Evolutionary conservation across 2,113 vertebrate genomes (phyloP), one percentile per base, ranked within the genome.

Genomic region (Lathamus discolor): DNA sequence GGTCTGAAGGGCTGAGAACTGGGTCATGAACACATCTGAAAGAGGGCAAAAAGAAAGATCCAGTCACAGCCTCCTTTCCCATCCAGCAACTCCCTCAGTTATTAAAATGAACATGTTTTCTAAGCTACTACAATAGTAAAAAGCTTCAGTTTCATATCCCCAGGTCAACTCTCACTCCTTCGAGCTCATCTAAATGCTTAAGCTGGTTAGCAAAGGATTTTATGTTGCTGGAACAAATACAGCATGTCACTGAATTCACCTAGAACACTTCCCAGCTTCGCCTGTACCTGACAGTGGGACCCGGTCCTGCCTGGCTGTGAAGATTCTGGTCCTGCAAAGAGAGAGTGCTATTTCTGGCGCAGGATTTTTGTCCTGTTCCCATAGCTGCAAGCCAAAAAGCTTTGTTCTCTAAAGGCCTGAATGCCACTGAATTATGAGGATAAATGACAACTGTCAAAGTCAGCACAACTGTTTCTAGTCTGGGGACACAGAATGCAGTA

Each of bases 11-110:
- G 99, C 99, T 18, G 99, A 99, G 97, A 99, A 99, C 98, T 99
- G 99, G 22, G 99, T 99, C 98, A 99, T 98, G 98, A 99, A 99
- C 96, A 99, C 99, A 20, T 99, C 99, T 99, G 98, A 12, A 98
- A 93, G 61, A 87, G 54, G 77, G 25, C 29, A 82, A 27, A 29
- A 18, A 52, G 4, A 68, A 35, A 7, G 49, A 39, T 13, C 49
- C 13, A 55, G 24, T 8, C 1, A 7, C 74, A 82, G 64, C 27
- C 33, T 10, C 66, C 49, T 22, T 28, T 69, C 41, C 4, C 3
- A 33, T 3, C 16, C 13, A 64, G 67, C 51, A 57, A 6, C 27
- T 89, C 68, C 64, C 43, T 7, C 44, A 4, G 2, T 64, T 24
- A 31, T 12, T 27, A 20, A 39, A 75, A 43, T 8, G 5, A 37